These are phyloP conservation scores for Coregonus sp. DNA, from an alignment of 2,797 vertebrate species.

Conservation along the genomic window DNA sequence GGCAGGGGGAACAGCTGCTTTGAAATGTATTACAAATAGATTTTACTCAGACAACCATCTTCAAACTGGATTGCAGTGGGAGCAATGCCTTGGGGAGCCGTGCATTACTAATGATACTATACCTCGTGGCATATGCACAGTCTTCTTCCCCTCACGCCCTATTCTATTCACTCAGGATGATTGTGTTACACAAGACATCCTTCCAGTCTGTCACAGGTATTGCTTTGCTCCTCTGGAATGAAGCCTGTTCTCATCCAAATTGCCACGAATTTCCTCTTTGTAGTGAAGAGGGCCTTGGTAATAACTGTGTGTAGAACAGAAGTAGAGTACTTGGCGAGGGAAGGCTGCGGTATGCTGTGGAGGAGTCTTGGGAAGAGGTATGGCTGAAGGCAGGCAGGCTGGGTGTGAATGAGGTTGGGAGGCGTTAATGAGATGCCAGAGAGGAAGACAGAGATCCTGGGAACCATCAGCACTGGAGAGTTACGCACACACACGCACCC, in stretches of 20 bases:
- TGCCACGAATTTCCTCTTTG: neutral
- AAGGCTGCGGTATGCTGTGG: neutral
- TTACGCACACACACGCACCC: neutral
- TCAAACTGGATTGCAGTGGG: slow-evolving; percentile 7
- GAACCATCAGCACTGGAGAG: neutral
- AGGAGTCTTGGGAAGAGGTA: neutral
- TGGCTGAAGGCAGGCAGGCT: neutral
- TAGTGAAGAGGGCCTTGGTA: neutral
- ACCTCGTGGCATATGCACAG: neutral
- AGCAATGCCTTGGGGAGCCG: slow-evolving; percentile 12
- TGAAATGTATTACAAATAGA: slow-evolving; percentile 32
- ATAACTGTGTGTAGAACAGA: neutral
- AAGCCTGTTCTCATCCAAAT: slow-evolving; percentile 1
- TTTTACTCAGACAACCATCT: slow-evolving; percentile 21
- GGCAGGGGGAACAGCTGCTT: neutral
- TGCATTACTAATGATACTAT: slow-evolving; percentile 23
- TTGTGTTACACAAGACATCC: neutral
- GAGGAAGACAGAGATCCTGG: neutral
- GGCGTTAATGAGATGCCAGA: slow-evolving; percentile 1
- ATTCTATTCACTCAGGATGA: neutral
- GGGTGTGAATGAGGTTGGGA: neutral
- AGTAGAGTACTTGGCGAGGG: neutral
- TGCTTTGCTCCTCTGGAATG: neutral
- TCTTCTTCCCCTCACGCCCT: neutral
- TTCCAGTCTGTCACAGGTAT: slow-evolving; percentile 9